phyloP scores from a whole-genome alignment of 2,797 vertebrate genomes.

The Myripristis murdjan region DNA sequence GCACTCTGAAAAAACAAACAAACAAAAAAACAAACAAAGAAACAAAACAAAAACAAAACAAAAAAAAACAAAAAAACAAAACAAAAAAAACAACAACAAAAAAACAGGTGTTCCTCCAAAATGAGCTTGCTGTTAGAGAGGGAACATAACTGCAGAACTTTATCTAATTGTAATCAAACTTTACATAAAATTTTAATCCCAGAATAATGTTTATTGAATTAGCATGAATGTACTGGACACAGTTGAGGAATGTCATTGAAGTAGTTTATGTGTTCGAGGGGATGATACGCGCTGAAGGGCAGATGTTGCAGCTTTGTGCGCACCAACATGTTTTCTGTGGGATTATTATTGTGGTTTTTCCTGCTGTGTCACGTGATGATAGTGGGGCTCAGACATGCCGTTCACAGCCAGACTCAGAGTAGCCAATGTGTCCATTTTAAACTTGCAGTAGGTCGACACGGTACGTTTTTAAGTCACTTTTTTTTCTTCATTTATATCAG shows the following conservation, averaged over 20 bases:
- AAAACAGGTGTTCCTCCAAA: slow-evolving; percentile 16
- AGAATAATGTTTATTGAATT: slow-evolving; percentile 47
- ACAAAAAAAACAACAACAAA: no score
- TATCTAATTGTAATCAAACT: background rate
- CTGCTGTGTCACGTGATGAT: slow-evolving; percentile 6
- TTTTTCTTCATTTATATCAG: slow-evolving; percentile 12
- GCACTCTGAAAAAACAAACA: no score
- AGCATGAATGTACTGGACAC: slow-evolving; percentile 60
- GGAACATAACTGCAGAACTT: background rate
- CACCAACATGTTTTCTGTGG: slow-evolving; percentile 17
- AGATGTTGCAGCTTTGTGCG: slow-evolving; percentile 12
- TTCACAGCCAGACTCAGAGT: slow-evolving; percentile 34
- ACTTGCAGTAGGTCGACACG: background rate
- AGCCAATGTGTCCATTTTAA: background rate
- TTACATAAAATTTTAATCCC: slow-evolving; percentile 24
- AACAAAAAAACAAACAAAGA: no score
- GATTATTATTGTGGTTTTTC: slow-evolving; percentile 35
- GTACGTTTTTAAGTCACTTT: background rate
- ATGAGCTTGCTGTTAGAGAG: background rate
- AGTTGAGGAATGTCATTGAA: slow-evolving; percentile 48
- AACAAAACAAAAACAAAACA: no score
- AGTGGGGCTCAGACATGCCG: background rate
- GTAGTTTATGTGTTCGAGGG: slow-evolving; percentile 31
- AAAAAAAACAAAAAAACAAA: no score
- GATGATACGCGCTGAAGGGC: slow-evolving; percentile 28